A percentile compares a stretch with the other conserved stretches of the same genome.
Evolutionary conservation across 2,113 vertebrate species (phyloP).

Genomic region (Coreoperca whiteheadi): DNA sequence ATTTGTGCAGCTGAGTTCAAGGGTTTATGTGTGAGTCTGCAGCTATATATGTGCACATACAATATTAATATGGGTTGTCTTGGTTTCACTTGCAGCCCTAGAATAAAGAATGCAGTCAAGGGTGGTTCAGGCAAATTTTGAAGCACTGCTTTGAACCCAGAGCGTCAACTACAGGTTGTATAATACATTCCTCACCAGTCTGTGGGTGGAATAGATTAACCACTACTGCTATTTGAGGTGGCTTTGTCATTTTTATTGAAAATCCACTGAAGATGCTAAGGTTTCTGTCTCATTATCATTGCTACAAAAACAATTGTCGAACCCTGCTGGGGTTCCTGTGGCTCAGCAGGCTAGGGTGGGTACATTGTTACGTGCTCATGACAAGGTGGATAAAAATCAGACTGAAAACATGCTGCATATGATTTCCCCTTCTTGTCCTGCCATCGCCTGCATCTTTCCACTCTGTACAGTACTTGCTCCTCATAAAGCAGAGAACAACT

Average conservation of each 20-base stretch:
- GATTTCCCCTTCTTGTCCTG: conserved; percentile 31
- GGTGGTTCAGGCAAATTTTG: conserved; percentile 53
- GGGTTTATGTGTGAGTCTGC: not conserved
- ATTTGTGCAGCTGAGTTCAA: conserved; percentile 35
- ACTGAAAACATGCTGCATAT: conserved; percentile 34
- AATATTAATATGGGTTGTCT: conserved; percentile 25
- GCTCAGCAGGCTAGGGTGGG: conserved; percentile 37
- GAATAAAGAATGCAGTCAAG: conserved; percentile 48
- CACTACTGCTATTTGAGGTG: conserved; percentile 43
- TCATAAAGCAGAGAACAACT: conserved; percentile 5
- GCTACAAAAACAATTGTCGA: conserved; percentile 52
- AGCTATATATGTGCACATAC: not conserved
- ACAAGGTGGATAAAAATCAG: conserved; percentile 45
- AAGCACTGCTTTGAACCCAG: conserved; percentile 58
- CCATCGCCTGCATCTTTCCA: not conserved
- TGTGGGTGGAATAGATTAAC: conserved; percentile 78
- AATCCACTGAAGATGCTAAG: conserved; percentile 45
- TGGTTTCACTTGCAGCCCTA: conserved; percentile 28
- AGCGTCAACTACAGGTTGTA: conserved; percentile 62
- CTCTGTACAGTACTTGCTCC: not conserved
- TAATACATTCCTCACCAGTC: conserved; percentile 63
- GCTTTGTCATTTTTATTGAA: conserved; percentile 65
- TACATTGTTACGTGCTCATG: conserved; percentile 33
- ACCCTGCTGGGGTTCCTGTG: conserved; percentile 37
- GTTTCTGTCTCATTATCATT: conserved; percentile 64